Base-by-base conservation (phyloP, 1,140 invertebrate species). In the Ceratoteleas bidentatus region DNA sequence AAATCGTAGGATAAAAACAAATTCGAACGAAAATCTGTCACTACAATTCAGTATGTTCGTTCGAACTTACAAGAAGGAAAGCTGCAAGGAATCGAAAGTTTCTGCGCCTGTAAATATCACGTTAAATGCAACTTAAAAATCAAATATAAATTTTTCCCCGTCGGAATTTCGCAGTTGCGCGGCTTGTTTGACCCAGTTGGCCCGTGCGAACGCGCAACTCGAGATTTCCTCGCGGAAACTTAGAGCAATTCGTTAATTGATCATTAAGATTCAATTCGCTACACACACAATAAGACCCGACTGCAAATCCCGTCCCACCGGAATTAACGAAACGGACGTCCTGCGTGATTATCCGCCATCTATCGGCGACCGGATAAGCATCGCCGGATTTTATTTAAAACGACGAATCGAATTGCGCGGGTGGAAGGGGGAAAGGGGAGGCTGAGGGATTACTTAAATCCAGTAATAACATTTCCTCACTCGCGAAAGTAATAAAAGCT, bases 221-320 rank as follows among this genome's bases (percentile, higher is more conserved):
- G 3, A 45, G 73, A 76, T 76, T 76, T 61, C 45, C 73, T 76
- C 16, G 40, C 62, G 38, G 53, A 76, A 76, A 76, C 54, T 75
- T 66, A 43, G 66, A 75, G 60, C 62, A 56, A 68, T 76, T 76
- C 62, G 62, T 68, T 76, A 76, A 76, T 76, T 76, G 73, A 68
- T 76, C 73, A 76, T 76, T 76, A 76, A 76, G 73, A 76, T 76
- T 76, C 73, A 76, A 76, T 76, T 76, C 56, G 54, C 36, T 53
- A 61, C 32, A 38, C 49, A 76, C 32, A 61, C 53, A 60, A 58
- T 32, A 60, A 40, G n/a, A 58, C 16, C n/a, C 14, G 32, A 64
- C 10, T 45, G 58, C 36, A 50, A 65, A 64, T 57, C 53, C 43
- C 24, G 36, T 45, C 47, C 52, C 6, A 58, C 11, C 10, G 32